Evolutionary conservation across 2,113 vertebrate genomes (phyloP).

Genomic region (Cottus gobio): DNA sequence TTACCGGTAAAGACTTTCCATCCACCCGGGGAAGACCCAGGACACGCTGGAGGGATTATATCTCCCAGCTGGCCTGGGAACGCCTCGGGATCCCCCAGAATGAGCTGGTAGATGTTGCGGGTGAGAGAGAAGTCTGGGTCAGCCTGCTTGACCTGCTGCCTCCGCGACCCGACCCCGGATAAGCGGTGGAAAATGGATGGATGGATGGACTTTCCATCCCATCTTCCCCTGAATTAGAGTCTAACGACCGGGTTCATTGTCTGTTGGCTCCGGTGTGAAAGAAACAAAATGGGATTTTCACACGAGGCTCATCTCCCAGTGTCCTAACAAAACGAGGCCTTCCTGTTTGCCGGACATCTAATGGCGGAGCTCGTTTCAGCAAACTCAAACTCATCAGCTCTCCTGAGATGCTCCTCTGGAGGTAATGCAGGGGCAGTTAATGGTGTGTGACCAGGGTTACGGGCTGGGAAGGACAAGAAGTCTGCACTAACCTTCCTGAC

Average conservation of each 20-base stretch:
- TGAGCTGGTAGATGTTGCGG: no score
- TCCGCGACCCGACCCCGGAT: no score
- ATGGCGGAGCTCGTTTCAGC: conserved; percentile 25
- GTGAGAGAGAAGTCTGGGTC: no score
- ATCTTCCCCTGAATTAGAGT: neutral
- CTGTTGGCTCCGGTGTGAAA: neutral
- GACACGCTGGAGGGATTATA: no score
- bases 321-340: neutral
- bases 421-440: conserved; percentile 24
- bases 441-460: conserved; percentile 35
- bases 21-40: no score
- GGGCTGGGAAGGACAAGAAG: conserved; percentile 18
- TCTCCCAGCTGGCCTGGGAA: no score
- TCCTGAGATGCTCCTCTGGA: conserved; percentile 2
- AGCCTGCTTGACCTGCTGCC: no score
- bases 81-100: no score
- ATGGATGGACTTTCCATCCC: no score
- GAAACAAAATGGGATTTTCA: neutral
- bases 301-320: neutral
- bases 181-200: no score
- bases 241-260: neutral
- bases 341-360: neutral
- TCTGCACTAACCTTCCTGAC: conserved; percentile 4
- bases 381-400: neutral
- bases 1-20: neutral